Base-by-base conservation (phyloP, 2,888 invertebrate genomes). In the Clostera curtula region DNA sequence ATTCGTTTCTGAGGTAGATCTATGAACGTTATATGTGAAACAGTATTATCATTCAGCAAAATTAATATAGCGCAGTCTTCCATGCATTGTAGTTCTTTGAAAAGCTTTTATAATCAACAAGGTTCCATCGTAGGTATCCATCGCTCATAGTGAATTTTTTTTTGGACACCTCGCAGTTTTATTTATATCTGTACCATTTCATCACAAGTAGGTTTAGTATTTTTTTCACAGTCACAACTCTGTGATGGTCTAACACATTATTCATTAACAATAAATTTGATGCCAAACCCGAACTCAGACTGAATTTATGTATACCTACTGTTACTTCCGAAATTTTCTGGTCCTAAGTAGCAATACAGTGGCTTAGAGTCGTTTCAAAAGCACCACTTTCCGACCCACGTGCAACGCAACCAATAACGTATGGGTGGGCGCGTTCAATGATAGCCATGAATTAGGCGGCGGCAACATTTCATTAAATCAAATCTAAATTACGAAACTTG, bases 201-300 rank as follows among this genome's bases (percentile, higher is more conserved):
- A 61, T 65, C 62, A 61, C 63, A 64, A 56, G 40, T 65, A 66
- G 56, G 36, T 52, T 36, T 36, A 36, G 29, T 11, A 27, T 25
- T 20, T 49, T 45, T 27, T 43, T 31, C 33, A 37, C 38, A 33
- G 43, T 41, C 38, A 24, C 35, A 45, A 38, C 43, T 44, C 37
- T 43, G 41, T 37, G 34, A 43, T 36, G 47, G 36, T 42, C 39
- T 34, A 44, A 39, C 32, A 31, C 32, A 45, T 44, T 43, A 43
- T 55, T 52, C 50, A 56, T 51, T 65, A 66, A 66, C 64, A 60
- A 62, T 65, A 71, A 74, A 61, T 61, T 75, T 65, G 79, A 72
- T 76, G 82, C 80, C 80, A 82, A 82, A 77, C 71, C 71, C 67
- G 53, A 70, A 61, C 49, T 68, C 76, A 79, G 77, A 80, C 80